phyloP scores from a whole-genome alignment of 1,140 invertebrate genomes.

The Paralvinella palmiformis region DNA sequence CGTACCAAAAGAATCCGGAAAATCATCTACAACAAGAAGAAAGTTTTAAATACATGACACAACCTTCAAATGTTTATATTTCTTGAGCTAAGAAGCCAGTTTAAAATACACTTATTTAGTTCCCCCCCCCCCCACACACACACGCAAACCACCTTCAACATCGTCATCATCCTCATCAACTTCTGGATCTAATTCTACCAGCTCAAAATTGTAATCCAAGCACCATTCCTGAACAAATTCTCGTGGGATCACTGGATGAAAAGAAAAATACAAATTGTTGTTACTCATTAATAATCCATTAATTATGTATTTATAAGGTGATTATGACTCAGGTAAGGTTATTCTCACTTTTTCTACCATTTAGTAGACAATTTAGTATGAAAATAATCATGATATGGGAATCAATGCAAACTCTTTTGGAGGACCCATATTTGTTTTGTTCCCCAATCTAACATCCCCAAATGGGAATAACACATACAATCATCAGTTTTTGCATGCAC shows the following conservation, averaged over 20 bases:
- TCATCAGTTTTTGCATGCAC: no score
- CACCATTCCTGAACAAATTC: conserved; percentile 59
- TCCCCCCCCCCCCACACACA: not conserved
- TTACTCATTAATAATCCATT: not conserved
- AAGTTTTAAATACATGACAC: not conserved
- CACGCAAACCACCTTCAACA: conserved; percentile 41
- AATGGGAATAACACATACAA: no score
- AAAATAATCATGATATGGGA: no score
- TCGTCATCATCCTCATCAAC: conserved; percentile 51
- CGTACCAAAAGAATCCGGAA: conserved; percentile 62
- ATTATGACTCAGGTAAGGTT: not conserved
- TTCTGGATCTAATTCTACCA: conserved; percentile 63
- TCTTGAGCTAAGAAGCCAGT: not conserved
- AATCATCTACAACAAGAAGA: conserved; percentile 52
- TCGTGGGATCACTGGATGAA: conserved; percentile 28
- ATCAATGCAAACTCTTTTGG: no score
- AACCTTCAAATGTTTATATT: not conserved
- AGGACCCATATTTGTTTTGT: no score
- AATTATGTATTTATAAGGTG: not conserved
- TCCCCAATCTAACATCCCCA: no score
- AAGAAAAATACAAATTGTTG: conserved; percentile 4
- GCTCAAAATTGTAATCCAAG: conserved; percentile 62
- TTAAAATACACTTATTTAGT: not conserved
- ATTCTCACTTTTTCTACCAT: not conserved
- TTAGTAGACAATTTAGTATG: no score